A percentile compares a stretch with the other conserved stretches of the same genome.
Evolutionary conservation across 2,888 invertebrate genomes (phyloP).

Genomic region (Lepidocyrtoides sp.): DNA sequence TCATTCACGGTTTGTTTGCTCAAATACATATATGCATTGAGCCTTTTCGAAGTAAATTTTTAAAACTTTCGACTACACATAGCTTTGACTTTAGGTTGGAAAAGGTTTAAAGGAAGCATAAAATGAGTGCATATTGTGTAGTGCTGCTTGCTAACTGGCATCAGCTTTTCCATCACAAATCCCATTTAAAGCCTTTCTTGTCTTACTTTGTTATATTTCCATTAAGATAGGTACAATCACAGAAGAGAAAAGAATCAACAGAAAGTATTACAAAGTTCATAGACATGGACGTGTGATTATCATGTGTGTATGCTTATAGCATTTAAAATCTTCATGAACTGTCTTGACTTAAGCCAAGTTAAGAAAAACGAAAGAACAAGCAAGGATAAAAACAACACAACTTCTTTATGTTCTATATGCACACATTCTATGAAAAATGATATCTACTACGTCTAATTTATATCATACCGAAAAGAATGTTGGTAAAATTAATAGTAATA

Average conservation of each 20-base stretch:
- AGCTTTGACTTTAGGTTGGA: too few species aligned
- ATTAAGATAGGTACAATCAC: slow-evolving; percentile 31
- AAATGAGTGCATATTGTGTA: not conserved
- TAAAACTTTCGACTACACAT: too few species aligned
- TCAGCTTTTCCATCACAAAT: slow-evolving; percentile 36
- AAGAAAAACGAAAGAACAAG: not conserved
- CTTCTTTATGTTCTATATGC: not conserved
- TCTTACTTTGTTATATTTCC: slow-evolving; percentile 60
- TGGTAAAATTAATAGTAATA: too few species aligned
- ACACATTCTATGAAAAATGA: not conserved
- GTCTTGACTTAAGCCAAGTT: not conserved
- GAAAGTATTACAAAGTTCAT: slow-evolving; percentile 36
- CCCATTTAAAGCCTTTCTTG: slow-evolving; percentile 23
- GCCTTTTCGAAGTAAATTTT: not conserved
- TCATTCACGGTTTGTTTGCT: not conserved
- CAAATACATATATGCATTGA: not conserved
- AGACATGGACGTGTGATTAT: slow-evolving; percentile 61
- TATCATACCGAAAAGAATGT: not conserved
- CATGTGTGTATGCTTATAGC: not conserved
- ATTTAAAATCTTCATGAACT: not conserved
- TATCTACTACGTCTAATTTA: not conserved
- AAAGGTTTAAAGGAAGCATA: too few species aligned
- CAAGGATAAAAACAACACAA: not conserved
- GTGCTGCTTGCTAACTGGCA: not conserved
- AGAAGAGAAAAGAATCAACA: not conserved